A percentile compares a stretch with the other conserved stretches of the same genome.
Evolutionary conservation across 2,797 vertebrate genomes (phyloP).

Genomic region (Hydrocynus forskahlii): DNA sequence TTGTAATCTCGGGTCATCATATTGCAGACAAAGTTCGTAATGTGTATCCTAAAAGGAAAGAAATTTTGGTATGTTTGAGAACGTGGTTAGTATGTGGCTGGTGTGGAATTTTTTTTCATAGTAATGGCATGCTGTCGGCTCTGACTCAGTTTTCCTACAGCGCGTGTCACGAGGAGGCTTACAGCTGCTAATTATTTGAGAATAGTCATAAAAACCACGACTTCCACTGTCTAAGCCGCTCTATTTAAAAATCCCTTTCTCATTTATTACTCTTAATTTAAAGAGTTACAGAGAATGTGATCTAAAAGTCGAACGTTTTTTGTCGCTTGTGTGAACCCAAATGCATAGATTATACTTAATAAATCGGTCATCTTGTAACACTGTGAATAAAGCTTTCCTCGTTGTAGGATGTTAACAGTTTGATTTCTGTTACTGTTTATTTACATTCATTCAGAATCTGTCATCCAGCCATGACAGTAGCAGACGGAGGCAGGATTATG

Average conservation of each 20-base stretch:
- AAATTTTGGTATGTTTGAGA: slow-evolving; percentile 13
- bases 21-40: not conserved
- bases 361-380: not conserved
- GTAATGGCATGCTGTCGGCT: slow-evolving; percentile 12
- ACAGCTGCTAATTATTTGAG: not conserved
- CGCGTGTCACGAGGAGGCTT: not conserved
- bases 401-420: not conserved
- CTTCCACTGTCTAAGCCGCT: not conserved
- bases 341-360: not conserved
- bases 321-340: not conserved
- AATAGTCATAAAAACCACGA: not conserved
- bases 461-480: not conserved
- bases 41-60: slow-evolving; percentile 4
- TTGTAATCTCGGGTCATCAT: not conserved
- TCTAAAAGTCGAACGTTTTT: not conserved
- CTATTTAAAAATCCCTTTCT: too few relatives aligned
- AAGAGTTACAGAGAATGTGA: too few relatives aligned
- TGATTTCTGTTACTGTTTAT: not conserved
- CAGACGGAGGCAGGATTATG: not conserved
- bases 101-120: not conserved
- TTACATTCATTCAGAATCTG: not conserved
- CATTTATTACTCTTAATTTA: too few relatives aligned
- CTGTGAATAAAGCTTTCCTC: not conserved
- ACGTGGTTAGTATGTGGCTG: not conserved
- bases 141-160: not conserved